phyloP scores from a whole-genome alignment of 2,797 vertebrate species.

The Huso huso region DNA sequence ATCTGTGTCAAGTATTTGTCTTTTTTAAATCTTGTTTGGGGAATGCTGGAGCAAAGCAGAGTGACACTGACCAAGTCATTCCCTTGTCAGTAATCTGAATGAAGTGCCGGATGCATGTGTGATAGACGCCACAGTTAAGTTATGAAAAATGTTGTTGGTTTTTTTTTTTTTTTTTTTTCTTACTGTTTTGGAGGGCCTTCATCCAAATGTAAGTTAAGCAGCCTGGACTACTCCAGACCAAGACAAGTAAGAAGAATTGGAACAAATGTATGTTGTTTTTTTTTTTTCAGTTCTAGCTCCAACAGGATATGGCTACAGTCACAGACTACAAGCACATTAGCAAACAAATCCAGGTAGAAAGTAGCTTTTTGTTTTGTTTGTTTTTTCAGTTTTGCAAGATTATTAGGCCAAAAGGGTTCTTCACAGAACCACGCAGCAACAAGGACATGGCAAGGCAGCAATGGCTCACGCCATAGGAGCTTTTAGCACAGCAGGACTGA shows the following conservation, averaged over 20 bases:
- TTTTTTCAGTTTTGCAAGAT: slow-evolving; percentile 59
- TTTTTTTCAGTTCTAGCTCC: slow-evolving; percentile 42
- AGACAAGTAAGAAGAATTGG: slow-evolving; percentile 46
- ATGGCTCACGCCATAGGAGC: slow-evolving; percentile 57
- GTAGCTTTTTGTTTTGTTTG: slow-evolving; percentile 46
- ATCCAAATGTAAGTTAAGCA: slow-evolving; percentile 63
- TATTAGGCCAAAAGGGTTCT: slow-evolving; percentile 61
- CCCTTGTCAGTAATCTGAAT: slow-evolving; percentile 64
- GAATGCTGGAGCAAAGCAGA: slow-evolving; percentile 47
- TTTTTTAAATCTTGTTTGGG: slow-evolving; percentile 31
- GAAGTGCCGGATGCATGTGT: slow-evolving; percentile 67
- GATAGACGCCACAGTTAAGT: slow-evolving; percentile 71
- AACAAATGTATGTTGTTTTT: slow-evolving; percentile 27
- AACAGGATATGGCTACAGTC: slow-evolving; percentile 51
- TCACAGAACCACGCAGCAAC: slow-evolving; percentile 66
- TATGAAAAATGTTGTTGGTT: slow-evolving; percentile 60
- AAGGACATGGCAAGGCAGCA: slow-evolving; percentile 80
- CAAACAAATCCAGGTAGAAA: slow-evolving; percentile 66
- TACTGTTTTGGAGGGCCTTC: slow-evolving; percentile 45
- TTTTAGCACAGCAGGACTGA: slow-evolving; percentile 71
- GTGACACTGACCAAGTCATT: slow-evolving; percentile 65
- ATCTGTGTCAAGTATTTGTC: slow-evolving; percentile 68
- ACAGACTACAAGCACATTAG: slow-evolving; percentile 85
- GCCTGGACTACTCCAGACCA: slow-evolving; percentile 61
- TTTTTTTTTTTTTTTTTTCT: background rate